Base-by-base conservation (phyloP, 2,797 vertebrate genomes). In the Falco biarmicus region DNA sequence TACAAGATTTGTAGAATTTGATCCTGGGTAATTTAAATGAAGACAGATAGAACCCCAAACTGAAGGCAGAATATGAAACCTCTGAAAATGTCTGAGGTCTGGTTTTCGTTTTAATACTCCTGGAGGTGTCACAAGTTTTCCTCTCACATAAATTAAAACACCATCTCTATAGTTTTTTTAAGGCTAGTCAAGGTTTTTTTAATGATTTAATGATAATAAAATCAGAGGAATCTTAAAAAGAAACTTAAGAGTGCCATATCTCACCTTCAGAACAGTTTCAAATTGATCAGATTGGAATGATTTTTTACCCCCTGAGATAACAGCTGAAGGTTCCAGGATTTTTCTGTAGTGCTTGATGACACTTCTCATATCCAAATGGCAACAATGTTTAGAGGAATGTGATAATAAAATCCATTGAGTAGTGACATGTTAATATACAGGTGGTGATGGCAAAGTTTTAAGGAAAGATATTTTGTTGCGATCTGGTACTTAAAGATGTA, bases 281-380 rank as follows among this genome's bases (percentile, higher is more conserved):
- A 87, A 94, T 90, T 86, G 51, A 41, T 64, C 57, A 60, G 25
- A 34, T 41, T 77, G 51, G 26, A 90, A 66, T 87, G 5, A 1
- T 9, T 54, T 76, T 89, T 86, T 73, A 51, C 15, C 24, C 22
- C 18, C 28, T 32, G 39, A 75, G 61, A 65, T 64, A 70, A 88
- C 34, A 76, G 61, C 57, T 88, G 41, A 88, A 82, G 15, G 13
- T 77, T 88, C 54, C 63, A n/a, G 0, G 1, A 26, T 73, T 91
- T 94, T 91, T 79, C 68, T 84, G 28, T 59, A 64, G 26, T 43
- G 11, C 70, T 87, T 76, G 61, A 13, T 71, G 28, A 41, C 81
- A 86, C 70, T 94, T 45, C 56, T 96, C 68, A 84, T 84, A 84
- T 64, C 65, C 71, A 94, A 95, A 84, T 70, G 64, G 48, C 70